These are phyloP conservation scores for Bhutanitis thaidina DNA, from an alignment of 2,888 invertebrate species.

Conservation along the genomic window DNA sequence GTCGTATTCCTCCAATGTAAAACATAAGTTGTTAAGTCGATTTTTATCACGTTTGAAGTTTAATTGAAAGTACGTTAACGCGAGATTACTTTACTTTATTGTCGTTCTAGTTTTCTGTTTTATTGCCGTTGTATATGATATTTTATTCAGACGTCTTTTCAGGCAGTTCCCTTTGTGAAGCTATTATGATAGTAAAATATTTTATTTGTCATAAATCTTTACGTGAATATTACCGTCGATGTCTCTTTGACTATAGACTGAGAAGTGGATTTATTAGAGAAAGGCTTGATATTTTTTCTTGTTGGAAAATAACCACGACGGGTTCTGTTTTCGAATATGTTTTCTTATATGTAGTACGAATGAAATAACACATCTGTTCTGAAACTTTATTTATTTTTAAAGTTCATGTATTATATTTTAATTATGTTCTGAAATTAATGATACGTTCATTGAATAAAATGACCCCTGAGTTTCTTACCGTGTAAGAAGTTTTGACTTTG, in stretches of 20 bases:
- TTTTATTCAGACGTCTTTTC: conserved; percentile 10
- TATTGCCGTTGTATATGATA: conserved; percentile 14
- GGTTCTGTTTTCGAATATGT: no score
- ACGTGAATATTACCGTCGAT: conserved; percentile 9
- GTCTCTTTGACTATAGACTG: conserved; percentile 5
- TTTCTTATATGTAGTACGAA: no score
- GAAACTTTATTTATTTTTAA: no score
- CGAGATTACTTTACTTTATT: conserved; percentile 17
- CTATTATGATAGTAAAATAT: conserved; percentile 15
- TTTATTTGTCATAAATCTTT: conserved; percentile 16
- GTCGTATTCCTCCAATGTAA: no score
- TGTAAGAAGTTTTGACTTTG: no score
- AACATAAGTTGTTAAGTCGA: no score
- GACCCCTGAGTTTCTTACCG: no score
- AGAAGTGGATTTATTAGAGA: background rate
- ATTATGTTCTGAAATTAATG: no score
- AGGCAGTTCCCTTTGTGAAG: conserved; percentile 1
- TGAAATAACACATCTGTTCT: no score
- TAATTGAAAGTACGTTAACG: conserved; percentile 3
- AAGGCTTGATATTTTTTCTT: background rate
- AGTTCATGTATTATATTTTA: no score
- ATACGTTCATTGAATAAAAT: no score
- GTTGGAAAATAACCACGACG: background rate
- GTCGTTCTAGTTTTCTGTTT: conserved; percentile 17
- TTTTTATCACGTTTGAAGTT: background rate